phyloP scores from a whole-genome alignment of 2,113 vertebrate genomes.

The Tursiops truncatus region DNA sequence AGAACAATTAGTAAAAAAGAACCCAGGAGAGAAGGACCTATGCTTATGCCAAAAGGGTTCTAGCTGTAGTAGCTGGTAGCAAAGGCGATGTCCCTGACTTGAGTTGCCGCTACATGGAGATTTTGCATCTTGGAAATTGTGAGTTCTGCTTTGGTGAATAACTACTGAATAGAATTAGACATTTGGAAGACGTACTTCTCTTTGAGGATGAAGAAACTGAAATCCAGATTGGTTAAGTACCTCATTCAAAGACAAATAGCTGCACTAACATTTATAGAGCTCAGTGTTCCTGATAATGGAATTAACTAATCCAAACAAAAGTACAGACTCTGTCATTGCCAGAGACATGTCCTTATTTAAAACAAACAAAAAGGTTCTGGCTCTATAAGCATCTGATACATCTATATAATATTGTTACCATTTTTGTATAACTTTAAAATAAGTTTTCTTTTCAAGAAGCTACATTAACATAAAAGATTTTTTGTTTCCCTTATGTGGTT shows the following conservation, averaged over 20 bases:
- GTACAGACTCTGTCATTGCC: neutral
- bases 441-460: neutral
- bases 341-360: neutral
- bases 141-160: neutral
- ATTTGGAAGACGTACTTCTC: neutral
- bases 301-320: constrained; percentile 31
- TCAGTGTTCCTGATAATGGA: neutral
- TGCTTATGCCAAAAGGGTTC: neutral
- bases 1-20: neutral
- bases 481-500: neutral
- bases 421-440: neutral
- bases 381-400: neutral
- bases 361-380: neutral
- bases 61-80: neutral
- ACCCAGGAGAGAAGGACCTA: neutral
- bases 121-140: neutral
- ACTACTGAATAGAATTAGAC: neutral
- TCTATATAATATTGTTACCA: neutral
- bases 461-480: neutral
- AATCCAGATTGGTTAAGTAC: neutral
- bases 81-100: neutral
- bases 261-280: neutral
- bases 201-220: neutral
- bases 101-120: constrained; percentile 5
- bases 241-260: neutral